Evolutionary conservation across 92 coral and sea anemone genomes (phyloP), one percentile per base, ranked within the genome.

Genomic region (Phymanthus crucifer): DNA sequence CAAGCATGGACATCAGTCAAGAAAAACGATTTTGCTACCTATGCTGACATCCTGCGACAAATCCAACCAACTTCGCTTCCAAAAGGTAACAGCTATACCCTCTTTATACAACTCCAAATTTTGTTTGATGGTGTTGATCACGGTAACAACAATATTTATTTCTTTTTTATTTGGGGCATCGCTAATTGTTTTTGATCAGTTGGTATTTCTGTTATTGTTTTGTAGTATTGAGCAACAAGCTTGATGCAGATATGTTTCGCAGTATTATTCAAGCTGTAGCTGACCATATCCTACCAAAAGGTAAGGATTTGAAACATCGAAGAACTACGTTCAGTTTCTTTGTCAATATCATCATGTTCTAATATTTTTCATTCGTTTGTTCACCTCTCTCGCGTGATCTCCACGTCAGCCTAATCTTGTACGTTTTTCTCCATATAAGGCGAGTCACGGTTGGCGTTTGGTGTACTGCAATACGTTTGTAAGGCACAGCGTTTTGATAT

Each of bases 1-100:
- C 98, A 93, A 72, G 89, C 94, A 2, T 96, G 99, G 99, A 91
- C 87, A 73, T 82, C 94, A 11, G 98, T 96, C 21, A 96, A 85
- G 23, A 86, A 84, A 71, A 82, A 87, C 3, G 85, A 93, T 80
- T 37, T 80, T 0, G 65, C 90, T 31, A 86, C 86, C 68, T 91
- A 93, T 56, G 93, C 93, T 3, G 93, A 86, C 32, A 75, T 96
- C 35, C 83, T 96, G 27, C 71, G 88, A 46, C 99, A 93, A 64
- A 75, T 93, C 68, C 81, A 87, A 56, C 84, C 95, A 19, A 71
- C 77, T 18, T 79, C 80, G 18, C 84, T 96, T 37, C 88, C 98
- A 14, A 93, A 93, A 91, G 94, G 99, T 96, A 75, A 50, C 57
- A 1, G 36, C 32, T 14, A 48, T 40, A 23, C 23, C 7, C 31